phyloP scores from a whole-genome alignment of 2,113 vertebrate genomes.

The Xenus cinereus region DNA sequence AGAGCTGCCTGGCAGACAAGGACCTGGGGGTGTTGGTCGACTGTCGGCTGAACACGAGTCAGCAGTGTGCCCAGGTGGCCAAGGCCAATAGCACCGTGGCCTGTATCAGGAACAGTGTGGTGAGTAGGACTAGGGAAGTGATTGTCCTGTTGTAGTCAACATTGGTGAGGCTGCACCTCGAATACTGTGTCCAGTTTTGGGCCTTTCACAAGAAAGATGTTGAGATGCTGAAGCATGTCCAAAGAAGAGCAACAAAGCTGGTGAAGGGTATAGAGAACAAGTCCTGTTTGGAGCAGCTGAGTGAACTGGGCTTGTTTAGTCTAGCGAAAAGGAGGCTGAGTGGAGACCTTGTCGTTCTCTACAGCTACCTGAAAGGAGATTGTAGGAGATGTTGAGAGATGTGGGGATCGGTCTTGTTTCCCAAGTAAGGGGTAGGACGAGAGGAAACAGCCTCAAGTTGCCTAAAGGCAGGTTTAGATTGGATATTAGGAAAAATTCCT shows the following conservation, averaged over 20 bases:
- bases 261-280: neutral
- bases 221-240: neutral
- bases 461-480: neutral
- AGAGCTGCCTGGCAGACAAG: too few species aligned
- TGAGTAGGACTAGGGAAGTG: neutral
- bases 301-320: neutral
- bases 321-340: neutral
- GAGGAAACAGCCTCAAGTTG: neutral
- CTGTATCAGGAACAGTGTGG: neutral
- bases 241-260: neutral
- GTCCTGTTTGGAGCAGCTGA: neutral
- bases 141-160: rapidly evolving
- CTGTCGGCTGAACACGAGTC: neutral
- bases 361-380: neutral
- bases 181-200: neutral
- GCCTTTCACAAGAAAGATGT: neutral
- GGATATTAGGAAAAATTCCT: neutral
- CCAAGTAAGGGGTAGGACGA: neutral
- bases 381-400: too few species aligned
- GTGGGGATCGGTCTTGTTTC: too few species aligned
- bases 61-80: neutral
- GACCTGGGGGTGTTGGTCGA: neutral
- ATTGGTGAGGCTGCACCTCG: neutral
- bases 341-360: neutral
- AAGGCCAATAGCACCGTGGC: neutral